Percentiles rank a stretch among this genome's conserved stretches.
Conservation (phyloP, 2,888 invertebrate genomes). For the Papilio gigon region DNA sequence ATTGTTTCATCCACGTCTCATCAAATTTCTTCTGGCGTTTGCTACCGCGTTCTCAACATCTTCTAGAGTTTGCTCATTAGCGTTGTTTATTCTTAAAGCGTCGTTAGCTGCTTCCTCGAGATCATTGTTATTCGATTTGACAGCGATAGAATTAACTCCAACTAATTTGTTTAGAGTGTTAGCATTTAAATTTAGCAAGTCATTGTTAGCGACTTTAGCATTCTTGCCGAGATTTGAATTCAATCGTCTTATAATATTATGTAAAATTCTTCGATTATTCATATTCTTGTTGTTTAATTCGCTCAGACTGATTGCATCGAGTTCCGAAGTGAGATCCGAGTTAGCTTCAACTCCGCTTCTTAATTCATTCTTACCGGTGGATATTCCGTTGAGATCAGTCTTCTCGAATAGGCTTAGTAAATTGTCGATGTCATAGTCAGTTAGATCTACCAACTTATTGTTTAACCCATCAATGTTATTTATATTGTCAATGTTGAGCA, state of each 20-base stretch:
- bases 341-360: slow-evolving; percentile 7
- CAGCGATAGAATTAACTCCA: slow-evolving; percentile 9
- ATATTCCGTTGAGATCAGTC: not conserved
- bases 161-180: slow-evolving; percentile 1
- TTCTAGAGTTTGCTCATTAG: slow-evolving; percentile 8
- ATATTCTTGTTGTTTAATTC: slow-evolving; percentile 11
- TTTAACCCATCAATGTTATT: not conserved
- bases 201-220: slow-evolving; percentile 1
- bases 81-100: slow-evolving; percentile 6
- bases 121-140: slow-evolving; percentile 4
- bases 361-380: not conserved
- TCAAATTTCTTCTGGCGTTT: not conserved
- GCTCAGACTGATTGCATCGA: not conserved
- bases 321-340: not conserved
- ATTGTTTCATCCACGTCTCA: slow-evolving; percentile 9
- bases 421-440: slow-evolving; percentile 19
- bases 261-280: slow-evolving; percentile 11
- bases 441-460: slow-evolving; percentile 4
- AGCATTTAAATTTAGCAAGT: not conserved
- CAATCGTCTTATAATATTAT: not conserved
- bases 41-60: slow-evolving; percentile 4
- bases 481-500: not conserved
- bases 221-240: not conserved
- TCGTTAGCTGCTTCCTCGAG: slow-evolving; percentile 5
- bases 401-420: slow-evolving; percentile 16